A percentile compares a stretch with the other conserved stretches of the same genome.
Evolutionary conservation across 2,113 vertebrate genomes (phyloP).

Genomic region (Saimiri boliviensis): DNA sequence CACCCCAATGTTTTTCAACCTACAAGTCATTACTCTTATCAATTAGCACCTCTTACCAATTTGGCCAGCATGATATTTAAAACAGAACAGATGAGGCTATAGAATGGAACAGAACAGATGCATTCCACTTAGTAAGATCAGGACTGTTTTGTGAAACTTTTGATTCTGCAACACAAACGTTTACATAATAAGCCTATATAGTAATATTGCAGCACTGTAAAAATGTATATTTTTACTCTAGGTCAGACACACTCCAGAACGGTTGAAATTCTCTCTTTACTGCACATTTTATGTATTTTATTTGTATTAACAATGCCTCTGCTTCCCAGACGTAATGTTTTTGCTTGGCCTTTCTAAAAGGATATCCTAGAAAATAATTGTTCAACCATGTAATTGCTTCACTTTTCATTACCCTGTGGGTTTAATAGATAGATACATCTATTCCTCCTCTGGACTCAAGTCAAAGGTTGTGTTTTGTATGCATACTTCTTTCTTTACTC

Average conservation of each 20-base stretch:
- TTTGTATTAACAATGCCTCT: background rate
- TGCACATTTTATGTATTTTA: background rate
- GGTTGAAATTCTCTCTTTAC: background rate
- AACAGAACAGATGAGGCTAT: background rate
- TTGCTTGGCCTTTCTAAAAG: background rate
- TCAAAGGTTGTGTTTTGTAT: background rate
- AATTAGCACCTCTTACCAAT: background rate
- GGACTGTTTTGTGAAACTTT: background rate
- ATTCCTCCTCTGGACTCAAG: conserved; percentile 18
- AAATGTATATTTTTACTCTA: background rate
- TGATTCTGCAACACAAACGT: background rate
- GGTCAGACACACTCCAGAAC: background rate
- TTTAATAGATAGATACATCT: background rate
- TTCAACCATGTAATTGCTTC: background rate
- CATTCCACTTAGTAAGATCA: background rate
- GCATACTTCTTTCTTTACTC: background rate
- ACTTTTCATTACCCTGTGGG: background rate
- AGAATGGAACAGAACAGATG: background rate
- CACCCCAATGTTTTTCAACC: background rate
- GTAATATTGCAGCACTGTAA: background rate
- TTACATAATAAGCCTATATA: background rate
- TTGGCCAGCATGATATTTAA: background rate
- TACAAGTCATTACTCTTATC: background rate
- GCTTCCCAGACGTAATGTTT: background rate
- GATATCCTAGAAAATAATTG: background rate